These are phyloP conservation scores for Sminthurides aquaticus DNA, from an alignment of 2,888 invertebrate genomes.

Conservation along the genomic window DNA sequence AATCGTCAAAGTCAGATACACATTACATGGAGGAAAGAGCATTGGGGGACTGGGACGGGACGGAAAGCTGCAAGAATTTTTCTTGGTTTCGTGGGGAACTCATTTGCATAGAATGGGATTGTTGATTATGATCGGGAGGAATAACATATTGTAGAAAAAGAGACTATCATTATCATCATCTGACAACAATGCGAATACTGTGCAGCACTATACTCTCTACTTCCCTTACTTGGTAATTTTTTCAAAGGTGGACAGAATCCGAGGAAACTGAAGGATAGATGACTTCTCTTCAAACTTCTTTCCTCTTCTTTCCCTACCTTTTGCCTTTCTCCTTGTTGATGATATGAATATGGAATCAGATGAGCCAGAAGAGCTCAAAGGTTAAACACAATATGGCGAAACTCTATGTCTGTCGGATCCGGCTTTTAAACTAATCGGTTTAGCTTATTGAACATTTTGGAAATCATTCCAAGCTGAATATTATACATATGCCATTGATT, in stretches of 20 bases:
- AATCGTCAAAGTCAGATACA: no score
- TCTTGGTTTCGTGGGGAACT: conserved; percentile 19
- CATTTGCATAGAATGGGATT: conserved; percentile 38
- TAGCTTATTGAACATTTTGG: no score
- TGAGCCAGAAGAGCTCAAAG: no score
- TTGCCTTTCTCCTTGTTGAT: neutral
- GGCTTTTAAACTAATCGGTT: neutral
- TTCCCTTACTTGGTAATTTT: neutral
- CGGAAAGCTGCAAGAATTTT: neutral
- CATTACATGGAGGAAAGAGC: no score
- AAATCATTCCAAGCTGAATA: no score
- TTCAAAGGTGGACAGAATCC: neutral
- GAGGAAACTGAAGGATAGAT: no score
- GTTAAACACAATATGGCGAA: no score
- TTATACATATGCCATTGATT: no score
- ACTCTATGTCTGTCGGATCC: no score
- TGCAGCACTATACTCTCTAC: neutral
- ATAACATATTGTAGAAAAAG: conserved; percentile 8
- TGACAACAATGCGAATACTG: conserved; percentile 23
- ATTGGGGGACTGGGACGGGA: no score
- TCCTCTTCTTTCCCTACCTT: neutral
- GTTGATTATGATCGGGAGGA: conserved; percentile 28
- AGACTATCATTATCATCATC: conserved; percentile 18
- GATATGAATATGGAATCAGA: neutral
- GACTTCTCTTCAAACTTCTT: no score